Evolutionary conservation across 2,797 vertebrate genomes (phyloP).

Genomic region (Syngnathus rostellatus): DNA sequence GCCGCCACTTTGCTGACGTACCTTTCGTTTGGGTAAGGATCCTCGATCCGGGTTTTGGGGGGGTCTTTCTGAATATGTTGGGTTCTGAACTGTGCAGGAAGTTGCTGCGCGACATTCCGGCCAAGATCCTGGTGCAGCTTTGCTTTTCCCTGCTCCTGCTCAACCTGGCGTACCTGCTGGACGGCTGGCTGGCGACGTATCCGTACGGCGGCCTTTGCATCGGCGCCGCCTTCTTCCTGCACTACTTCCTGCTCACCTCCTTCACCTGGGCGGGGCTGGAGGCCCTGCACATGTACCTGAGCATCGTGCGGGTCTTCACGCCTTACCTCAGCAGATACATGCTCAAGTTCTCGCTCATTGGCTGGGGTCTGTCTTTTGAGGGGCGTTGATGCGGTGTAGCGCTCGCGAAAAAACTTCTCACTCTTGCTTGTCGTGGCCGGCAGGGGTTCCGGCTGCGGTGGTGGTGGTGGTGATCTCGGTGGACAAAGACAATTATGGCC

Average conservation of each 20-base stretch:
- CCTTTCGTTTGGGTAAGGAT: constrained; percentile 49
- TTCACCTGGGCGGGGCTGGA: constrained; percentile 97
- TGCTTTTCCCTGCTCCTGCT: constrained; percentile 82
- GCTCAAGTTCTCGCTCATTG: constrained; percentile 83
- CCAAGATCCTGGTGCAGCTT: constrained; percentile 93
- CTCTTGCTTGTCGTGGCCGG: neutral
- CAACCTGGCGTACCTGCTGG: constrained; percentile 82
- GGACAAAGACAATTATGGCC: constrained; percentile 80
- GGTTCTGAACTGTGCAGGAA: constrained; percentile 67
- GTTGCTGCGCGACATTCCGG: constrained; percentile 85
- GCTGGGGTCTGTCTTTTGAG: constrained; percentile 76
- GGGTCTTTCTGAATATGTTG: neutral
- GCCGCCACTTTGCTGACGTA: constrained; percentile 75
- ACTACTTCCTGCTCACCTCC: constrained; percentile 91
- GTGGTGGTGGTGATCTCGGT: constrained; percentile 78
- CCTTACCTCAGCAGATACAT: constrained; percentile 89
- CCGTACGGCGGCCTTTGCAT: constrained; percentile 71
- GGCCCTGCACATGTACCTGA: constrained; percentile 95
- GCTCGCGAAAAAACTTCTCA: neutral
- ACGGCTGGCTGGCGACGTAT: constrained; percentile 85
- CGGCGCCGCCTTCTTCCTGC: constrained; percentile 84
- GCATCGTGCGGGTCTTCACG: constrained; percentile 91
- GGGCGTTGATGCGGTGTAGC: no score
- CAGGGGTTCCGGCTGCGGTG: constrained; percentile 81
- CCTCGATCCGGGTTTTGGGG: no score